Conservation (phyloP, 2,113 vertebrate genomes). For the Cranoglanis bouderius region DNA sequence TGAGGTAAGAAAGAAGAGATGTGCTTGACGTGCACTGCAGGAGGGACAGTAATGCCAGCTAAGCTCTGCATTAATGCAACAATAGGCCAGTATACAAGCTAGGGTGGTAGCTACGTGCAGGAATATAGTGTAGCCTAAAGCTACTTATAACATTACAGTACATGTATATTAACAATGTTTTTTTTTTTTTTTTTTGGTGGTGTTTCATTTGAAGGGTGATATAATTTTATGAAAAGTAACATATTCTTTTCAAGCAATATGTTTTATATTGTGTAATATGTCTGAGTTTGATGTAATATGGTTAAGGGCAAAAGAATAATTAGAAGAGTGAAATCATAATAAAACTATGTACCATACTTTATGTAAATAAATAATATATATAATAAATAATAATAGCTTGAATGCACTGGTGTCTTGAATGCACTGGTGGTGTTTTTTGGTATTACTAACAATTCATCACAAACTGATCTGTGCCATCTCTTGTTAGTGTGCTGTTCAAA, state of each 20-base stretch:
- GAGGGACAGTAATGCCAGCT: not conserved
- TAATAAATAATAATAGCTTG: not conserved
- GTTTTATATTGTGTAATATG: not conserved
- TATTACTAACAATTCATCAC: not conserved
- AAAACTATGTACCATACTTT: not conserved
- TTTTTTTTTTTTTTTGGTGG: too few species aligned
- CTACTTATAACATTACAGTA: too few species aligned
- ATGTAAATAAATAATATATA: not conserved
- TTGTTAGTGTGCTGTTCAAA: not conserved
- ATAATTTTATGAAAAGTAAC: not conserved
- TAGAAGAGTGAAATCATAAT: not conserved
- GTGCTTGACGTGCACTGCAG: not conserved
- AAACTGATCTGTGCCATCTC: too few species aligned
- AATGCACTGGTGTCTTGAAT: not conserved
- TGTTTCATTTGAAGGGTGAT: too few species aligned
- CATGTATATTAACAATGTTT: too few species aligned
- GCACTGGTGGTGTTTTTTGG: not conserved
- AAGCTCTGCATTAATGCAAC: not conserved
- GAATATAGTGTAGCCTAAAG: not conserved
- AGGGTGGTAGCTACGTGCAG: not conserved
- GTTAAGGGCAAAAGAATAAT: not conserved
- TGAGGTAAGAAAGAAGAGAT: not conserved
- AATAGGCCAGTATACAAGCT: not conserved
- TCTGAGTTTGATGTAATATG: not conserved
- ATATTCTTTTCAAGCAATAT: not conserved